Conservation (phyloP, 2,797 vertebrate species). For the Lagodon rhomboides region DNA sequence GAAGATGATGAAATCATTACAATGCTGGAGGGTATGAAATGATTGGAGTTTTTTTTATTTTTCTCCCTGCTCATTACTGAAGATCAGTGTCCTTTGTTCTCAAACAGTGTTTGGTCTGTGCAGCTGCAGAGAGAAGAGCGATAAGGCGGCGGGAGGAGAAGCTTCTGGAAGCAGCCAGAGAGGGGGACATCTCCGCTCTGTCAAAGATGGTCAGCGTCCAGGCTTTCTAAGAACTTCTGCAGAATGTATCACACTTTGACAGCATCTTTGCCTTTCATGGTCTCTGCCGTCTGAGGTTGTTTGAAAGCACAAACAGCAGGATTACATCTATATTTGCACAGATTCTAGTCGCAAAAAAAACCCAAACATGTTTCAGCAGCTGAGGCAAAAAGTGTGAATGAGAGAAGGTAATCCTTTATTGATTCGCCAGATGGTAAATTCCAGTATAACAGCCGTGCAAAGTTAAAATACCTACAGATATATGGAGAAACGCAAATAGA, state of each 20-base stretch:
- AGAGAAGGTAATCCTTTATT: no score
- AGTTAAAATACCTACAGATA: no score
- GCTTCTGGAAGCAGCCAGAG: conserved; percentile 90
- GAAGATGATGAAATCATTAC: conserved; percentile 93
- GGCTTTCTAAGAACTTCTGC: conserved; percentile 16
- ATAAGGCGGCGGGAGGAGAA: conserved; percentile 88
- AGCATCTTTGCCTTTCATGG: neutral
- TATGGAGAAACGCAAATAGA: no score
- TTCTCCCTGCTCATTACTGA: conserved; percentile 45
- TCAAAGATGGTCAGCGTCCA: conserved; percentile 87
- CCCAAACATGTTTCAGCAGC: neutral
- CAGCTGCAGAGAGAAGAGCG: conserved; percentile 93
- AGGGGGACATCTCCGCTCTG: conserved; percentile 86
- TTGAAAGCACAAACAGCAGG: neutral
- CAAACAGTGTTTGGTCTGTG: conserved; percentile 53
- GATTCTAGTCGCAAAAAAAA: neutral
- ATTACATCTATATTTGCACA: neutral
- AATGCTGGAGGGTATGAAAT: conserved; percentile 93
- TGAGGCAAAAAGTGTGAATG: no score
- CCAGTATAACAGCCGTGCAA: no score
- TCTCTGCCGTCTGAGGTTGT: neutral
- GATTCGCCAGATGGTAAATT: no score
- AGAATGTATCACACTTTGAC: conserved; percentile 7
- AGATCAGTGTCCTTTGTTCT: conserved; percentile 47
- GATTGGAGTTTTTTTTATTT: conserved; percentile 5